phyloP scores from a whole-genome alignment of 2,113 vertebrate genomes.

The Hyaena hyaena region DNA sequence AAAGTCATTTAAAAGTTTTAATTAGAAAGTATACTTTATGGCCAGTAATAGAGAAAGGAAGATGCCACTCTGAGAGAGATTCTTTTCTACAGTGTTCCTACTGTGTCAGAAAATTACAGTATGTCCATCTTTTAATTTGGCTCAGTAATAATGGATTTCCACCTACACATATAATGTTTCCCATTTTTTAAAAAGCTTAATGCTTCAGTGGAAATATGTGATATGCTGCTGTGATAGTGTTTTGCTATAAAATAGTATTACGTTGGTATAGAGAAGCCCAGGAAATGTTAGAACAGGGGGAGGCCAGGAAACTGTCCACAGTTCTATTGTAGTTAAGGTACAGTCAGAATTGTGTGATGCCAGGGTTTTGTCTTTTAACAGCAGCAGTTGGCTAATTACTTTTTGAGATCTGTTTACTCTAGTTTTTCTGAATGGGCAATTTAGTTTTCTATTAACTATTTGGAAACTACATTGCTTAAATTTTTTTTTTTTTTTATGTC shows the following conservation, averaged over 20 bases:
- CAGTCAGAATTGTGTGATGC: neutral
- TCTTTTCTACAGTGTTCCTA: constrained; percentile 65
- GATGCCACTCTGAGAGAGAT: constrained; percentile 63
- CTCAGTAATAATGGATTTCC: constrained; percentile 78
- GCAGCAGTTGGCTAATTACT: neutral
- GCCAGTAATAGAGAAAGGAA: constrained; percentile 70
- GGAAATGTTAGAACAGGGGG: constrained; percentile 44
- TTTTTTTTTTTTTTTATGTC: neutral
- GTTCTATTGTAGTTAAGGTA: neutral
- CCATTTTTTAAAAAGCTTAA: constrained; percentile 60
- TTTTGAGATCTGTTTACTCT: constrained; percentile 10
- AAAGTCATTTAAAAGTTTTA: constrained; percentile 81
- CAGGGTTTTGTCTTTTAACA: neutral
- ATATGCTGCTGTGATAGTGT: constrained; percentile 53
- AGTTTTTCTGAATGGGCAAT: neutral
- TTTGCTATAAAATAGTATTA: constrained; percentile 57
- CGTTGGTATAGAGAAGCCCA: constrained; percentile 19
- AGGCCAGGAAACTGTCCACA: neutral
- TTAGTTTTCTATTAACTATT: constrained; percentile 23
- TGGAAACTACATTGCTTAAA: neutral
- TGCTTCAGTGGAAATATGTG: constrained; percentile 58
- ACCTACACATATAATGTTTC: constrained; percentile 68
- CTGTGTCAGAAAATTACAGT: constrained; percentile 82
- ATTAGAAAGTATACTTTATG: constrained; percentile 75
- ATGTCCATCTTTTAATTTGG: constrained; percentile 74